Conservation (phyloP, 2,113 vertebrate genomes). For the Microtus oregoni region DNA sequence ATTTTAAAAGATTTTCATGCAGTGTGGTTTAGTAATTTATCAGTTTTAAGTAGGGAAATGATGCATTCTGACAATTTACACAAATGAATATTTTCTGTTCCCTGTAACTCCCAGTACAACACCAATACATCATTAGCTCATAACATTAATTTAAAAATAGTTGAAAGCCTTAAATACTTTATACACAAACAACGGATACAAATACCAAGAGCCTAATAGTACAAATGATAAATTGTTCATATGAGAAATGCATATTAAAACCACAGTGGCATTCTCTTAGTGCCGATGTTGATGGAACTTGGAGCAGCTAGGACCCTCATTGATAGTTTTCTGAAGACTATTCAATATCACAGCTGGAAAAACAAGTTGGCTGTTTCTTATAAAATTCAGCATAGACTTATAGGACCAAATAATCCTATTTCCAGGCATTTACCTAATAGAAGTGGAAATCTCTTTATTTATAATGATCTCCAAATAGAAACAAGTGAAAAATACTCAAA, state of each 20-base stretch:
- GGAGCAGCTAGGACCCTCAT: neutral
- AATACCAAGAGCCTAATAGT: neutral
- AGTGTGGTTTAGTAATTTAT: neutral
- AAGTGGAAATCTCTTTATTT: neutral
- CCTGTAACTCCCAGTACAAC: neutral
- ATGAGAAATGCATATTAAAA: neutral
- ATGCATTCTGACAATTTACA: neutral
- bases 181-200: neutral
- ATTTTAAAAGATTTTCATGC: neutral
- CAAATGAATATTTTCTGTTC: neutral
- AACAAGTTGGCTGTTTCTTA: neutral
- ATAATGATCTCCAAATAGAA: neutral
- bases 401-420: neutral
- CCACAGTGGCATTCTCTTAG: neutral
- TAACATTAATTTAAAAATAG: neutral
- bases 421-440: neutral
- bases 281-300: neutral
- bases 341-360: neutral
- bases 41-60: neutral
- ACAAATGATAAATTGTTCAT: neutral
- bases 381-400: neutral
- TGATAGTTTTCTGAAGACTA: neutral
- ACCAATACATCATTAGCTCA: neutral
- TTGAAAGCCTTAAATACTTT: neutral
- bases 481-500: neutral